Percentiles rank a stretch among this genome's conserved stretches.
phyloP scores from a whole-genome alignment of 2,888 invertebrate species.

The Rugalucina vietnamica region DNA sequence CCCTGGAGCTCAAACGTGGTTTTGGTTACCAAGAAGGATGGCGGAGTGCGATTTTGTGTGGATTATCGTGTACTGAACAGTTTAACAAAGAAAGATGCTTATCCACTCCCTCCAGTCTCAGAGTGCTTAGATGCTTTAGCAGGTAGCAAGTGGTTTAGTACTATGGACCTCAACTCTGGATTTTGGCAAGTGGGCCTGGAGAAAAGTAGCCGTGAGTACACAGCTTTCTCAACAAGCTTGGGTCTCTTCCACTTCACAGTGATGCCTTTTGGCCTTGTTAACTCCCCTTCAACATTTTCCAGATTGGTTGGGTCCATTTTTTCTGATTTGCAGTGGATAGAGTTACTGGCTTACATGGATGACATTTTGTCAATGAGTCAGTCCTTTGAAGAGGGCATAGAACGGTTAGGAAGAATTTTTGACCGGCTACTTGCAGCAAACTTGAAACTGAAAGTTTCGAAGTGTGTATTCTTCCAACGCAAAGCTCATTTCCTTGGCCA shows the following conservation, averaged over 20 bases:
- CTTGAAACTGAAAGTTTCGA: slow-evolving; percentile 55
- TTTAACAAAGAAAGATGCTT: slow-evolving; percentile 57
- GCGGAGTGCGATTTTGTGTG: slow-evolving; percentile 18
- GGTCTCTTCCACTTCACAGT: slow-evolving; percentile 6
- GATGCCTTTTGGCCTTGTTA: neutral
- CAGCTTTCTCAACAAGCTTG: neutral
- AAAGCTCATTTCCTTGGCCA: slow-evolving; percentile 49
- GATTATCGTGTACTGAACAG: slow-evolving; percentile 65
- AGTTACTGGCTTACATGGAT: slow-evolving; percentile 55
- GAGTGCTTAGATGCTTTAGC: slow-evolving; percentile 54
- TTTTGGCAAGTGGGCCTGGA: slow-evolving; percentile 60
- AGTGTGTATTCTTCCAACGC: slow-evolving; percentile 53
- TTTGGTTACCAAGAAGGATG: slow-evolving; percentile 49
- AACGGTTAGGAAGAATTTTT: slow-evolving; percentile 43
- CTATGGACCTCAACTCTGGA: slow-evolving; percentile 61
- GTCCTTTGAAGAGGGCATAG: slow-evolving; percentile 26
- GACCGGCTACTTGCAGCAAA: slow-evolving; percentile 37
- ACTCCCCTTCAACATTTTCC: slow-evolving; percentile 65
- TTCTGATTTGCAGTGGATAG: slow-evolving; percentile 41
- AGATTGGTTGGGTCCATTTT: slow-evolving; percentile 61
- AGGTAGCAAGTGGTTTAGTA: slow-evolving; percentile 45
- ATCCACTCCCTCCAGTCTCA: slow-evolving; percentile 63
- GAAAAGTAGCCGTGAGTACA: neutral
- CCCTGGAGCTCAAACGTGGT: slow-evolving; percentile 59
- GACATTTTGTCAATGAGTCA: slow-evolving; percentile 54